Conservation (phyloP, 2,797 vertebrate species). For the Enteromius treurensis region DNA sequence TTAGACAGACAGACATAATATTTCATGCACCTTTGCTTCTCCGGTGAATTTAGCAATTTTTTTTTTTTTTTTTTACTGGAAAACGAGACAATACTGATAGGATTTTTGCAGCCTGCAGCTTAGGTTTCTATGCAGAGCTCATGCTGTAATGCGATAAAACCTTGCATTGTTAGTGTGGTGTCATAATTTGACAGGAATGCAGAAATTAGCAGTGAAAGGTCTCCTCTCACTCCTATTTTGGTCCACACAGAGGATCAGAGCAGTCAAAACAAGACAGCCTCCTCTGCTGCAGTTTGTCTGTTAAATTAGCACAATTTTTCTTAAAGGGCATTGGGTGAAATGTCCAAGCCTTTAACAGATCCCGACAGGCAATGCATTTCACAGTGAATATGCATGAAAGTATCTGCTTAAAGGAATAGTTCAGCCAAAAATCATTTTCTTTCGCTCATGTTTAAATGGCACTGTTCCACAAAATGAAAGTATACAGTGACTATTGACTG, state of each 20-base stretch:
- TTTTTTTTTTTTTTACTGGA: not conserved
- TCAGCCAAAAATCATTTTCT: not conserved
- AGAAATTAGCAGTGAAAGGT: conserved; percentile 33
- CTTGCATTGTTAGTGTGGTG: conserved; percentile 18
- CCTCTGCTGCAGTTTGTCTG: not conserved
- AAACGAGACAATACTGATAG: not conserved
- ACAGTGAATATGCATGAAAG: conserved; percentile 8
- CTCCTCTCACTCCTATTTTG: conserved; percentile 12
- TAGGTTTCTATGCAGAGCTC: not conserved
- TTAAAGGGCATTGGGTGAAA: conserved; percentile 29
- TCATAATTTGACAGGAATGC: conserved; percentile 36
- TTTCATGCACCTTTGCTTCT: conserved; percentile 19
- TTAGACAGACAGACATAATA: conserved; percentile 10
- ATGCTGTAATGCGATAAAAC: conserved; percentile 35
- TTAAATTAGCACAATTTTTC: conserved; percentile 15
- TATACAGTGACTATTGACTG: not conserved
- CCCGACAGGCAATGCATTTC: not conserved
- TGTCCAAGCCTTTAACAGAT: not conserved
- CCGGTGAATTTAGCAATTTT: not conserved
- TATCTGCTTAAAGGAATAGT: not conserved
- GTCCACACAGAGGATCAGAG: conserved; percentile 12
- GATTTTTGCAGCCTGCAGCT: not conserved
- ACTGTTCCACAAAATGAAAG: not conserved
- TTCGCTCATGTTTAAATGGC: not conserved
- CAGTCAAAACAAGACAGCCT: not conserved